Evolutionary conservation across 2,113 vertebrate species (phyloP), one percentile per base, ranked within the genome.

Genomic region (Salminus brasiliensis): DNA sequence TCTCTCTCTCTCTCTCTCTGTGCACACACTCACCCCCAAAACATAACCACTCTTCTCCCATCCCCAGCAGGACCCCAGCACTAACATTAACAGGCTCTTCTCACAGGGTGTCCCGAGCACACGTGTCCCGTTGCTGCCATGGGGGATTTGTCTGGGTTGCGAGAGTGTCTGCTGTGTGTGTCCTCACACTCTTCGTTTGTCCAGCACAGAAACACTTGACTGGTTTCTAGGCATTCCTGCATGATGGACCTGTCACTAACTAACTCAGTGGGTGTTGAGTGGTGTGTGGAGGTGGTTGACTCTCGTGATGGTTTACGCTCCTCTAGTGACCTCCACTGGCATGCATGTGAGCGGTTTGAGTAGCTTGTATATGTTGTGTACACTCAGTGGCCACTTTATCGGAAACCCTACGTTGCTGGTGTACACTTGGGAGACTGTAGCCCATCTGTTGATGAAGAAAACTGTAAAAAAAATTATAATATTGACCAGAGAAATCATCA

Each of bases 201-300:
- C n/a, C n/a, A 27, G 55, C n/a, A 36, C 43, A 69, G 60, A 39
- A 23, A 47, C 30, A 29, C n/a, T 34, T 67, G 16, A 76, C 45
- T 59, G 69, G 29, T 41, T 81, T 74, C 16, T n/a, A 59, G 70
- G 53, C 69, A 59, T 25, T 32, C 18, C 74, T 81, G 83, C 83
- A 84, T 84, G 79, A 67, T 67, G 52, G 65, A 81, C 30, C 30
- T 68, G 34, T 81, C 63, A 81, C 82, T 81, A 81, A 84, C 23
- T 5, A 81, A 84, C 23, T 5, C 78, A 65, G 68, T 66, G 55
- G 77, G 82, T 86, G 53, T 83, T 79, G 81, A 88, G 47, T 52
- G 30, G 55, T 63, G 30, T 30, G 30, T 34, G 68, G 74, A 62
- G 23, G 53, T 66, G 52, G 34, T 77, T 60, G 74, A 43, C 70